Base-by-base conservation (phyloP, 2,113 vertebrate species). In the Pampusana beccarii region DNA sequence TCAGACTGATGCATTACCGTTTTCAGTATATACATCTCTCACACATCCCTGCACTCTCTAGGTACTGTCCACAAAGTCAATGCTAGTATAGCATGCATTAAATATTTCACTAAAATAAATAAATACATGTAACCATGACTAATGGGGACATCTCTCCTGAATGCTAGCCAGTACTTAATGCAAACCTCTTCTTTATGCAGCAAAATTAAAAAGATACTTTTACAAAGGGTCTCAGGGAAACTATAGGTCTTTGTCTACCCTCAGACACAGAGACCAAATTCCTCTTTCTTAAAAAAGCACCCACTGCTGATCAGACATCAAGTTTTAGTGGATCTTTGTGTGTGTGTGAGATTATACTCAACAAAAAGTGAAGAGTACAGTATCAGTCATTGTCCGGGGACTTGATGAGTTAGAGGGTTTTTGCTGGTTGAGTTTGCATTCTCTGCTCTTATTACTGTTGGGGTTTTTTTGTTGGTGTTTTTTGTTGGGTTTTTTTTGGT, bases 31-130 rank as follows among this genome's bases (percentile, higher is more conserved):
- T 77, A 80, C 36, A 92, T 88, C 66, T 88, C 84, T 80, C 70
- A 54, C 73, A 88, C 65, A 89, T 66, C 92, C 82, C 78, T 93
- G 88, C 80, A 65, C 58, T 93, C 58, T 58, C 6, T 64, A 95
- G 94, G 72, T 74, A 80, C 93, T 65, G 64, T 87, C 61, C 51
- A 80, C 84, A 81, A 87, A 95, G 80, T 88, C 85, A 88, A 54
- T 90, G 95, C 66, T 80, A 36, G 57, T 78, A 56, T 3, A 66
- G 61, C 29, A 60, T 19, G 33, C 57, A 92, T 72, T 91, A 95
- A 92, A 89, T 90, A 96, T 96, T 97, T 95, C 84, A 91, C 58
- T 86, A 71, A 94, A 96, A 94, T 91, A 92, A 90, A 93, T 96
- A 96, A 93, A 96, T 80, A 91, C 33, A 75, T 4, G 25, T 70